These are phyloP conservation scores for Scaptomyza tumidula DNA, from an alignment of 2,888 invertebrate genomes.

Conservation along the genomic window DNA sequence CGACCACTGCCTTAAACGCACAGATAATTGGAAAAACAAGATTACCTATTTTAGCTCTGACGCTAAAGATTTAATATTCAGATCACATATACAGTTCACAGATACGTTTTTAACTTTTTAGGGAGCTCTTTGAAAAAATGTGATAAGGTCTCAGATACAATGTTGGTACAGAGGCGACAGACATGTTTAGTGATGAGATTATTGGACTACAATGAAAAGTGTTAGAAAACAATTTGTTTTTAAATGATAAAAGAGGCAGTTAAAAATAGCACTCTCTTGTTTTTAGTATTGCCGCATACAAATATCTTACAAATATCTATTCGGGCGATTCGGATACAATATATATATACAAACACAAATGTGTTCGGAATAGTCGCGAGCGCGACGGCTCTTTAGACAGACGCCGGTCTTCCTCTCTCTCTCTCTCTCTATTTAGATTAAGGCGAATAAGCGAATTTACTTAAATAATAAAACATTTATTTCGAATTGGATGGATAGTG, in stretches of 20 bases:
- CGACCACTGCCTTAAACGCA: too few species aligned
- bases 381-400: conserved; percentile 25
- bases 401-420: conserved; percentile 48
- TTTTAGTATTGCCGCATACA: not conserved
- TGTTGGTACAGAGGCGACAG: not conserved
- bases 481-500: conserved; percentile 47
- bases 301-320: not conserved
- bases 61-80: too few species aligned
- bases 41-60: not conserved
- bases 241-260: not conserved
- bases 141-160: not conserved
- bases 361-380: conserved; percentile 12
- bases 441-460: conserved; percentile 63
- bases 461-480: conserved; percentile 71
- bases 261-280: not conserved
- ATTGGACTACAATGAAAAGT: not conserved
- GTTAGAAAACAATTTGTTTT: not conserved
- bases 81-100: too few species aligned
- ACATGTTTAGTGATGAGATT: not conserved
- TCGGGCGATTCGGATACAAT: not conserved
- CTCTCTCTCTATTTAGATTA: conserved; percentile 51
- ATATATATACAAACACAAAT: not conserved
- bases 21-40: not conserved
- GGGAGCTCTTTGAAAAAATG: not conserved
- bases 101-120: too few species aligned